phyloP scores from a whole-genome alignment of 2,888 invertebrate species.

The Chorisops tibialis region DNA sequence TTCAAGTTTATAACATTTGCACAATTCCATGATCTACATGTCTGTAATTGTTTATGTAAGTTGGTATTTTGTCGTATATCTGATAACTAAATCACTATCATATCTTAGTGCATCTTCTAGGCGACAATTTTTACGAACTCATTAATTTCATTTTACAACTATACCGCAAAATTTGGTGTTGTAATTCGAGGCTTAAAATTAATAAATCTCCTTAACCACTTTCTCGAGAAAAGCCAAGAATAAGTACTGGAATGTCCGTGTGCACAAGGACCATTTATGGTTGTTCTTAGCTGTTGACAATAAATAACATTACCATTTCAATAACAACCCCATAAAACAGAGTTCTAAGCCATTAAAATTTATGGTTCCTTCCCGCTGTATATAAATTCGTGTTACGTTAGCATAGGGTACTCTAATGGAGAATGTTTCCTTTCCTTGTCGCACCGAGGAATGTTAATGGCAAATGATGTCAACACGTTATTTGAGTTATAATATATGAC shows the following conservation, averaged over 20 bases:
- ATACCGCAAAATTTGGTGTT: conserved; percentile 12
- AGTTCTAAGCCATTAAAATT: conserved; percentile 24
- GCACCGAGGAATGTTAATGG: conserved; percentile 20
- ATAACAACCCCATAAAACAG: conserved; percentile 25
- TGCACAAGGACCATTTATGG: conserved; percentile 20
- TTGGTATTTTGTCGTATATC: no score
- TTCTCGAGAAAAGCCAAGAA: conserved; percentile 19
- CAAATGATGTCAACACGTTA: conserved; percentile 23
- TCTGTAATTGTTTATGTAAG: no score
- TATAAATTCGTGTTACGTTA: neutral
- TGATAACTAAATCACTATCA: no score
- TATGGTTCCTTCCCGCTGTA: conserved; percentile 20
- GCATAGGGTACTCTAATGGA: conserved; percentile 2
- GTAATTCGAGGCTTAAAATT: conserved; percentile 14
- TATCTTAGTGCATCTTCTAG: no score
- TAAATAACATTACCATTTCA: conserved; percentile 26
- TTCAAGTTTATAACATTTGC: no score
- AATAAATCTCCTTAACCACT: conserved; percentile 22
- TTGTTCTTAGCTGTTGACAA: conserved; percentile 26
- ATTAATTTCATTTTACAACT: conserved; percentile 3
- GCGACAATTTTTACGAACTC: neutral
- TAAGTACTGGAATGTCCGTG: conserved; percentile 9
- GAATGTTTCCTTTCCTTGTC: conserved; percentile 11
- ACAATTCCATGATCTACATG: no score
- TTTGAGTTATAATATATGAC: conserved; percentile 21